Evolutionary conservation across 2,797 vertebrate genomes (phyloP), one percentile per base, ranked within the genome.

Genomic region (Enteromius paludinosus): DNA sequence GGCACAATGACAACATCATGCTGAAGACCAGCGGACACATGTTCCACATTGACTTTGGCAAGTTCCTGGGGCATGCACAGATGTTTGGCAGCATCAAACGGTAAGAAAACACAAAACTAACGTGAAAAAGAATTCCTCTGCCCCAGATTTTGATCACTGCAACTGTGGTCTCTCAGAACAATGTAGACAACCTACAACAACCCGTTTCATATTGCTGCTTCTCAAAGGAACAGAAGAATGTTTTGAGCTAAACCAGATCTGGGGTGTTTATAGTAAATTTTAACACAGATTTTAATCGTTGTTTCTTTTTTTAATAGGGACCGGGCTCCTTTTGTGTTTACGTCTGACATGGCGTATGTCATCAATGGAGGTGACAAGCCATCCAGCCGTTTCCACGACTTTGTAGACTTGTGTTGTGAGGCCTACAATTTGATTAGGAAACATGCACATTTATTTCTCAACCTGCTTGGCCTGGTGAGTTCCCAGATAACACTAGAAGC

Each of bases 1-100:
- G 98, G 17, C 98, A 99, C 90, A 99, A 99, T 0, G 98, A 99
- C 94, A 99, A 99, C 92, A 99, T 99, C 93, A 99, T 99, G 98
- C 94, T 99, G 83, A 98, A 97, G 92, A 97, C 96, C 85, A 98
- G 96, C 0, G 98, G 98, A 2, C 97, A 99, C 92, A 99, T 99
- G 97, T 99, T 99, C 89, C 98, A 99, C 92, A 99, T 99, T 5
- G 98, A 99, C 91, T 99, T 99, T 0, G 98, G 98, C 56, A 95
- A 97, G 89, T 99, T 99, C 91, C 94, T 99, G 89, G 98, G 98
- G 79, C 98, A 99, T 0, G 97, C 98, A 0, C 98, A 99, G 93
- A 99, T 99, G 98, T 98, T 99, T 0, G 98, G 98, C 33, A 99
- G 96, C 92, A 98, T 99, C 92, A 99, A 98, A 87, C 93, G 98